Evolutionary conservation across 1,140 invertebrate genomes (phyloP).

Genomic region (Pogonognathellus flavescens): DNA sequence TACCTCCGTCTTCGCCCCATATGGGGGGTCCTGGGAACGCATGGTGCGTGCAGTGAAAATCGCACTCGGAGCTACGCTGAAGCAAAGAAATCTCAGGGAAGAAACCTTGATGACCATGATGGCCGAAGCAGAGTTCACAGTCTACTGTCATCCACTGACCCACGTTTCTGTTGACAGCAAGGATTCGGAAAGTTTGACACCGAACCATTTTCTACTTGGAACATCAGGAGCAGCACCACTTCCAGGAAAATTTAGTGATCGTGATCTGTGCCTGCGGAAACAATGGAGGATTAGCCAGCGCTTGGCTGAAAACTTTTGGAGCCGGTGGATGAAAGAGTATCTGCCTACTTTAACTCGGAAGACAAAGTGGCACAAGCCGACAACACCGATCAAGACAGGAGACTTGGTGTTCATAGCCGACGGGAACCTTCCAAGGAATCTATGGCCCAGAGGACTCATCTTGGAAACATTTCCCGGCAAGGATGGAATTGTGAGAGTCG

Average conservation of each 20-base stretch:
- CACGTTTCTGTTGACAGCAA: conserved; percentile 67
- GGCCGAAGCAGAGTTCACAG: conserved; percentile 66
- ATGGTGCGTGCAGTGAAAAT: conserved; percentile 68
- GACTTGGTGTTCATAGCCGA: no score
- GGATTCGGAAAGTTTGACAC: conserved; percentile 68
- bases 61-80: conserved; percentile 57
- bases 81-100: conserved; percentile 56
- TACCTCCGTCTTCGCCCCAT: conserved; percentile 69
- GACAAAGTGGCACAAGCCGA: no score
- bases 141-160: conserved; percentile 68
- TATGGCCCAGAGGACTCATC: no score
- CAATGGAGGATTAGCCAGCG: conserved; percentile 18
- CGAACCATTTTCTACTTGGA: conserved; percentile 64
- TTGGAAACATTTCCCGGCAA: no score
- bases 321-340: no score
- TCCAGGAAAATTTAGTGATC: conserved; percentile 14
- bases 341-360: no score
- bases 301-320: no score
- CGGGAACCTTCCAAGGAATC: no score
- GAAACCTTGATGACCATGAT: conserved; percentile 68
- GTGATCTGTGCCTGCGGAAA: conserved; percentile 29
- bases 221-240: not conserved
- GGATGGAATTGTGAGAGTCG: no score
- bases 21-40: conserved; percentile 69
- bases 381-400: no score